Conservation (phyloP, 2,113 vertebrate genomes). For the Pampusana beccarii region DNA sequence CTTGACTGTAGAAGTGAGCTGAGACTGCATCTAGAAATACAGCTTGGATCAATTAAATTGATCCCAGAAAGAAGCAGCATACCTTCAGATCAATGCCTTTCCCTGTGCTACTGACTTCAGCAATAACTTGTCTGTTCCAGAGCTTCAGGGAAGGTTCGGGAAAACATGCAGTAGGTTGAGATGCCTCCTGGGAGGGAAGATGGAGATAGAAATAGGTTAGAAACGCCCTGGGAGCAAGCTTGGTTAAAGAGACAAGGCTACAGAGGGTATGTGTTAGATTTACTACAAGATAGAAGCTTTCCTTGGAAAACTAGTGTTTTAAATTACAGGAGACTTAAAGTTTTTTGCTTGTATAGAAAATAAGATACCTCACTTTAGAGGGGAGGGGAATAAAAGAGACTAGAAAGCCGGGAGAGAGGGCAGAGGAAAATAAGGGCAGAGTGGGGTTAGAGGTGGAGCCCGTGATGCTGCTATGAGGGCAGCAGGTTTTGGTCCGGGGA, state of each 20-base stretch:
- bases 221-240: background rate
- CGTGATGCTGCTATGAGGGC: fast-evolving
- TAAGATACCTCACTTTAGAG: background rate
- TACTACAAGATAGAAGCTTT: background rate
- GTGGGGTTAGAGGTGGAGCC: background rate
- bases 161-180: background rate
- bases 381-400: background rate
- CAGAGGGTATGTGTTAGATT: background rate
- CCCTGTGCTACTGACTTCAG: background rate
- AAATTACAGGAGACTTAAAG: background rate
- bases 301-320: background rate
- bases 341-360: background rate
- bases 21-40: background rate
- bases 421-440: background rate
- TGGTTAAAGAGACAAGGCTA: background rate
- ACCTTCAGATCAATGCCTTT: background rate
- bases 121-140: background rate
- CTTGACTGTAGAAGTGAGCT: background rate
- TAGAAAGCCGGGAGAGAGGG: background rate
- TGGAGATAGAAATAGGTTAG: background rate
- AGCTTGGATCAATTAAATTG: background rate
- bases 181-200: background rate
- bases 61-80: background rate
- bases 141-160: background rate
- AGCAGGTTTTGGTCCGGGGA: background rate